Conservation (phyloP, 1,140 invertebrate genomes). For the Drosophila littoralis region DNA sequence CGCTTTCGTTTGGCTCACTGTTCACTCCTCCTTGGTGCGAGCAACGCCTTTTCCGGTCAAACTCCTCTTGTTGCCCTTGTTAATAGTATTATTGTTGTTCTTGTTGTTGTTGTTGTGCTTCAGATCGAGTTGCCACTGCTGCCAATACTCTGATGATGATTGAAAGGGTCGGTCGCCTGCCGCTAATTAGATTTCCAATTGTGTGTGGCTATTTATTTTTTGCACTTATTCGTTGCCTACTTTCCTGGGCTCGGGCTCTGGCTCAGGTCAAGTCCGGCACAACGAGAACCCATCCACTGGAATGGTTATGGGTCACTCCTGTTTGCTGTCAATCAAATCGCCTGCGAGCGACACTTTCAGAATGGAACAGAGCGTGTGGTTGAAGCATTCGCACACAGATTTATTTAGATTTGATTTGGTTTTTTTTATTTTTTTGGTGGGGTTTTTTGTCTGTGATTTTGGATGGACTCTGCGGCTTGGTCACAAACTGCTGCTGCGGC, state of each 20-base stretch:
- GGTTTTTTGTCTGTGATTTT: conserved; percentile 7
- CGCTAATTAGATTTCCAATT: conserved; percentile 55
- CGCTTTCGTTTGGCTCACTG: conserved; percentile 39
- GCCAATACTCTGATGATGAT: conserved; percentile 37
- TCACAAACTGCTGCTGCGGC: conserved; percentile 15
- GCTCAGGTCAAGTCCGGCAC: conserved; percentile 12
- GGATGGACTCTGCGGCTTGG: conserved; percentile 24
- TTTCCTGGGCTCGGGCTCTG: conserved; percentile 7
- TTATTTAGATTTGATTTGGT: conserved; percentile 29
- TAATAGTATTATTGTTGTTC: not conserved
- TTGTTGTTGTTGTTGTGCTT: conserved; percentile 17
- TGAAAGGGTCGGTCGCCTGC: conserved; percentile 29
- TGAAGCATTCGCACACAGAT: conserved; percentile 4
- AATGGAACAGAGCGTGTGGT: conserved; percentile 1
- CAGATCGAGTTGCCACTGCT: conserved; percentile 5
- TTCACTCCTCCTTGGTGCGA: conserved; percentile 15
- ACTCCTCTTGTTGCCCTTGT: conserved; percentile 7
- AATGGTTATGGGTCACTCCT: conserved; percentile 1
- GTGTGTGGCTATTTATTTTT: conserved; percentile 13
- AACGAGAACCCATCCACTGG: conserved; percentile 8
- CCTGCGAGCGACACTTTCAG: conserved; percentile 25
- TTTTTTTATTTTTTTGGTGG: not conserved
- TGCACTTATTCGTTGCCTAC: conserved; percentile 29
- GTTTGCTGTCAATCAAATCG: conserved; percentile 28
- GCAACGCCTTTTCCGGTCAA: conserved; percentile 53